Percentiles rank a stretch among this genome's conserved stretches.
These are phyloP conservation scores for Drosophila acutilabella DNA, from an alignment of 2,888 invertebrate genomes.

Conservation along the genomic window DNA sequence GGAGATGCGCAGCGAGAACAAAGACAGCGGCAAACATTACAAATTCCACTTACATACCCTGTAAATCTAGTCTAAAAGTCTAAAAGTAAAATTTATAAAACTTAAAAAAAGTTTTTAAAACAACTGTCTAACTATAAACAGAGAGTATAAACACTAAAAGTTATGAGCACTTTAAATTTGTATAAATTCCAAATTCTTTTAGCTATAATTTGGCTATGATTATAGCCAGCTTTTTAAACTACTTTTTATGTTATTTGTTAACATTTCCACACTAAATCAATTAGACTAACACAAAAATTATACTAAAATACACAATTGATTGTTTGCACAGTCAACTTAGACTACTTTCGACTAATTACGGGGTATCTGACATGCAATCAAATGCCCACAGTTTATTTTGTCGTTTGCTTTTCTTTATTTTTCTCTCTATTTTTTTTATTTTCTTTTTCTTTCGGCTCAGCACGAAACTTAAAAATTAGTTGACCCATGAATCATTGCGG, in stretches of 20 bases:
- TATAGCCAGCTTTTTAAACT: too few relatives aligned
- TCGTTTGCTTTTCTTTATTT: neutral
- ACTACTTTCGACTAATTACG: neutral
- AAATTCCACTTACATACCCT: constrained; percentile 39
- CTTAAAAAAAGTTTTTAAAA: too few relatives aligned
- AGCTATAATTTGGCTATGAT: too few relatives aligned
- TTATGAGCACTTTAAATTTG: too few relatives aligned
- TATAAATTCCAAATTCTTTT: too few relatives aligned
- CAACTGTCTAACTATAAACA: too few relatives aligned
- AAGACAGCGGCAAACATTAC: constrained; percentile 3
- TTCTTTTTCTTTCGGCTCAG: constrained; percentile 32
- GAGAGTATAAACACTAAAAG: too few relatives aligned
- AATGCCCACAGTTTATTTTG: neutral
- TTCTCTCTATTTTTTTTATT: neutral
- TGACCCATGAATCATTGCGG: constrained; percentile 54
- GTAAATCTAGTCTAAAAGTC: neutral
- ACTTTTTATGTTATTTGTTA: too few relatives aligned
- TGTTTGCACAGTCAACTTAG: neutral
- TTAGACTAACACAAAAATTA: neutral
- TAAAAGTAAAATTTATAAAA: too few relatives aligned
- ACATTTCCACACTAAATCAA: neutral
- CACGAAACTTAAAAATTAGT: constrained; percentile 51
- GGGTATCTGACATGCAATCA: constrained; percentile 6
- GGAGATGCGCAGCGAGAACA: constrained; percentile 3
- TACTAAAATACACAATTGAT: neutral